A percentile compares a stretch with the other conserved stretches of the same genome.
These are phyloP conservation scores for Atta colombica DNA, from an alignment of 1,140 invertebrate genomes.

Conservation along the genomic window DNA sequence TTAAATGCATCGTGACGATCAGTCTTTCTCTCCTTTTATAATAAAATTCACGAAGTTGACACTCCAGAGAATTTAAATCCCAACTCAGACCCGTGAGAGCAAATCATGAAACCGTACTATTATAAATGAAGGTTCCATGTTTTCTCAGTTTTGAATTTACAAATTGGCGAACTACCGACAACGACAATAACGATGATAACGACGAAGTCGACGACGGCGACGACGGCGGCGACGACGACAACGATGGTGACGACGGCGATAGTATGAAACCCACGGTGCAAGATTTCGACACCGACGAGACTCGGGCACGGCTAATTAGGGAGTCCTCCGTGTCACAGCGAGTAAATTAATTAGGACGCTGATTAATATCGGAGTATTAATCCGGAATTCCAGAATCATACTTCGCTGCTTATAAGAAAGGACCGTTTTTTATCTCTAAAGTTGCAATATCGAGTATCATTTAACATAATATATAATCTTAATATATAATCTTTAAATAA, in stretches of 20 bases:
- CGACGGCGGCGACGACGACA: background rate
- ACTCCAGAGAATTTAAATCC: constrained; percentile 42
- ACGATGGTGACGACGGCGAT: constrained; percentile 60
- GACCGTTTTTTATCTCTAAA: constrained; percentile 18
- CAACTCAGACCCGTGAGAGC: background rate
- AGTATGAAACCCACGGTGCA: constrained; percentile 76
- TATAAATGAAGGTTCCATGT: constrained; percentile 74
- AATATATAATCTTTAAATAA: background rate
- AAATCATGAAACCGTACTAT: constrained; percentile 70
- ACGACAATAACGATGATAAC: background rate
- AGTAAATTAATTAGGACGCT: constrained; percentile 84
- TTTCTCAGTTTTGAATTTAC: constrained; percentile 79
- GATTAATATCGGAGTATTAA: constrained; percentile 82
- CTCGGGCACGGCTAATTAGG: constrained; percentile 81
- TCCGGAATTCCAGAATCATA: constrained; percentile 56
- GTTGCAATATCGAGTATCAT: background rate
- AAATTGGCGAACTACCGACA: constrained; percentile 80
- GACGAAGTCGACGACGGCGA: background rate
- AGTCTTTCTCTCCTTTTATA: constrained; percentile 35
- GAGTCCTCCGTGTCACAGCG: constrained; percentile 74
- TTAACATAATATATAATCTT: background rate
- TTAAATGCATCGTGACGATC: background rate
- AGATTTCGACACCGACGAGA: constrained; percentile 83
- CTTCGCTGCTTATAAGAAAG: background rate
- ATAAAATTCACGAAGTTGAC: constrained; percentile 24